phyloP scores from a whole-genome alignment of 2,113 vertebrate species.

The Nothocercus julius region DNA sequence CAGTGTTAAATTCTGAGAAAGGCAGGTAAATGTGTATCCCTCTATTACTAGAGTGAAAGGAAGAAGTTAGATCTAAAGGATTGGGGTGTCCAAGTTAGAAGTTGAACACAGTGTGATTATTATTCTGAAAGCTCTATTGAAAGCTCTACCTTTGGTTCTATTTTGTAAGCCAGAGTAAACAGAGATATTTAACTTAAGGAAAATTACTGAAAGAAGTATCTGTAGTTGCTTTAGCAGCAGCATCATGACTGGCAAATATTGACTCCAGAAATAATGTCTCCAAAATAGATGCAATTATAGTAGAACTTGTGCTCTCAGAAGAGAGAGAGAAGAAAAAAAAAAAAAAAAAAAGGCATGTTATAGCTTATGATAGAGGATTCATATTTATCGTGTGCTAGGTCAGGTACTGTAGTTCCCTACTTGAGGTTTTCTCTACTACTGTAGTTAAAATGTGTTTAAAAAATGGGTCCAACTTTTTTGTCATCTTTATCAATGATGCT shows the following conservation, averaged over 20 bases:
- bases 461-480: neutral
- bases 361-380: neutral
- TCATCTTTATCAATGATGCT: neutral
- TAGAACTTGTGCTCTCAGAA: no score
- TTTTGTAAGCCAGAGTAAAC: neutral
- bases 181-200: neutral
- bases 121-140: no score
- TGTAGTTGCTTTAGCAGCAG: neutral
- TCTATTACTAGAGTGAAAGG: neutral
- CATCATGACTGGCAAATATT: neutral
- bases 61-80: neutral
- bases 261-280: neutral
- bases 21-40: neutral
- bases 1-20: neutral
- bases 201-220: neutral
- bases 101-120: neutral
- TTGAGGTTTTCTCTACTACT: no score
- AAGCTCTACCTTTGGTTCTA: neutral
- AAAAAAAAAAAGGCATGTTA: no score
- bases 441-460: neutral
- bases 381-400: no score
- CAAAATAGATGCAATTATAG: no score
- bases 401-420: neutral
- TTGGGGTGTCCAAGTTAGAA: neutral
- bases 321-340: no score